These are phyloP conservation scores for Terrapene triunguis DNA, from an alignment of 2,113 vertebrate genomes.

Conservation along the genomic window DNA sequence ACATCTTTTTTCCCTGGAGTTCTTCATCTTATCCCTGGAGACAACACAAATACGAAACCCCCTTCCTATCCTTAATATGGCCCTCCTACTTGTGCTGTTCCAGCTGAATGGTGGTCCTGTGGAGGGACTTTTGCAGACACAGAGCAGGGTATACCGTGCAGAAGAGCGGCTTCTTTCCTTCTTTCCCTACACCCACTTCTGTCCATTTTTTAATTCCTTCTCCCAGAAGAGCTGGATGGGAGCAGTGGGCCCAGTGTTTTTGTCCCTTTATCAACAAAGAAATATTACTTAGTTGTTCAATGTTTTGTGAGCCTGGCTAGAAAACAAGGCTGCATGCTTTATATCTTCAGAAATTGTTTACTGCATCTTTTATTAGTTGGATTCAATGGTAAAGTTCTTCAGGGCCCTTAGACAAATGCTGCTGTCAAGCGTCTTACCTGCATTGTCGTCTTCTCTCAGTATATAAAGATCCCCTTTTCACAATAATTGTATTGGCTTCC, in stretches of 20 bases:
- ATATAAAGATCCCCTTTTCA: not conserved
- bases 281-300: not conserved
- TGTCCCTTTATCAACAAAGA: not conserved
- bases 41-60: not conserved
- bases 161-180: not conserved
- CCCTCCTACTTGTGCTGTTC: not conserved
- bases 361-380: not conserved
- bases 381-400: slow-evolving; percentile 35
- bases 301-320: slow-evolving; percentile 12
- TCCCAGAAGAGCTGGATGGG: not conserved
- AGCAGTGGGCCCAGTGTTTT: not conserved
- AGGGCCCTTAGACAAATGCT: slow-evolving; percentile 22
- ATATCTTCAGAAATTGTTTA: slow-evolving; percentile 23
- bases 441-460: not conserved
- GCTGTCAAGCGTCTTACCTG: slow-evolving; percentile 1
- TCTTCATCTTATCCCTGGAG: not conserved
- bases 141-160: fast-evolving
- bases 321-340: slow-evolving; percentile 2
- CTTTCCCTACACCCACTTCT: not conserved
- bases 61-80: not conserved
- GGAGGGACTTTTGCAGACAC: not conserved
- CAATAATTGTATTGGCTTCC: slow-evolving; percentile 1
- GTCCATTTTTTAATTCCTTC: not conserved
- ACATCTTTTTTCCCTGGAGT: not conserved
- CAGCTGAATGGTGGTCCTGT: not conserved